These are phyloP conservation scores for Akabosia matsudoensis DNA, from an alignment of 1,140 invertebrate species.

Conservation along the genomic window DNA sequence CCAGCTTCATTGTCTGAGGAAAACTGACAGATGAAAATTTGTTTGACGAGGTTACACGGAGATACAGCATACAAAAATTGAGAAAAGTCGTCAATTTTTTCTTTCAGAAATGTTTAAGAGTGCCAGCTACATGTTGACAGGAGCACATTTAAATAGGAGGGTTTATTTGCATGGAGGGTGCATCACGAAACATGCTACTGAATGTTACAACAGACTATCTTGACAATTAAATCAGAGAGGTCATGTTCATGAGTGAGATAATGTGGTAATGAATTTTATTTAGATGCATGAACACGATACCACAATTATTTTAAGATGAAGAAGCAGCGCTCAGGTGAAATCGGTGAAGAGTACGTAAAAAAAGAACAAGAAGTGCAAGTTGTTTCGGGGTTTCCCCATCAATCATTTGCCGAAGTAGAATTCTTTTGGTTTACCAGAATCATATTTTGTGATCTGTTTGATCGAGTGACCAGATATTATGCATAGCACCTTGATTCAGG, in stretches of 20 bases:
- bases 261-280: not conserved
- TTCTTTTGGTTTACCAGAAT: too few species aligned
- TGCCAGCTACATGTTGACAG: not conserved
- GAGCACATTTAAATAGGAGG: not conserved
- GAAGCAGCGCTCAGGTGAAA: not conserved
- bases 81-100: not conserved
- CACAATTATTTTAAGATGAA: not conserved
- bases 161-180: too few species aligned
- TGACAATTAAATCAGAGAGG: not conserved
- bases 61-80: not conserved
- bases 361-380: not conserved
- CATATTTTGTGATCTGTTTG: not conserved
- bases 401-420: too few species aligned
- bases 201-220: not conserved
- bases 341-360: not conserved
- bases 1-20: not conserved
- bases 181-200: too few species aligned
- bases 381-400: constrained; percentile 5
- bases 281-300: not conserved
- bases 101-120: not conserved
- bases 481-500: too few species aligned
- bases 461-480: not conserved
- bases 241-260: not conserved
- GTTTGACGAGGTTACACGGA: not conserved
- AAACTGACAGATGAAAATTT: not conserved